A percentile compares a stretch with the other conserved stretches of the same genome.
phyloP scores from a whole-genome alignment of 2,113 vertebrate species.

The Pogonocichla stellata region DNA sequence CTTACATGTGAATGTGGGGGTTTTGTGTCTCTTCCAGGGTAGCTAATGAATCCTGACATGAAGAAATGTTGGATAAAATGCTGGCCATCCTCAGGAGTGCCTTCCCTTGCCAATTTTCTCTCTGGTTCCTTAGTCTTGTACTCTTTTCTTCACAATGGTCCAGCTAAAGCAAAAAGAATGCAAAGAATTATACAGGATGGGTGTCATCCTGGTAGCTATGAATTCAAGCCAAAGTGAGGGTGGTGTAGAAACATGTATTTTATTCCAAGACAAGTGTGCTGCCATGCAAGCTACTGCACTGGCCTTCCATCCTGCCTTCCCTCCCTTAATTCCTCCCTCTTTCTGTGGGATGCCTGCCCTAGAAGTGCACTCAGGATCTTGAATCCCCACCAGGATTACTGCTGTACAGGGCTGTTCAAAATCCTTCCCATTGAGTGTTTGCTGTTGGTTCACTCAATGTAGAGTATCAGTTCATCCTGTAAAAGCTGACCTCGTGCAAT shows the following conservation, averaged over 20 bases:
- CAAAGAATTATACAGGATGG: background rate
- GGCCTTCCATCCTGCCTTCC: background rate
- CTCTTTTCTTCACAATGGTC: background rate
- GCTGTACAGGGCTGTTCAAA: background rate
- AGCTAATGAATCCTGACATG: background rate
- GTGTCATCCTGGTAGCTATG: background rate
- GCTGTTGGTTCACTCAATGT: background rate
- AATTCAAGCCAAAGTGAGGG: background rate
- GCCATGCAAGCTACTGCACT: background rate
- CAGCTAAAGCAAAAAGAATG: background rate
- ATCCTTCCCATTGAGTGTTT: background rate
- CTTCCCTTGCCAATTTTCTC: background rate
- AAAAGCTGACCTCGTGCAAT: accelerated
- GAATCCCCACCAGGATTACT: background rate
- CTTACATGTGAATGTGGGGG: accelerated
- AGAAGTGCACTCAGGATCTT: background rate
- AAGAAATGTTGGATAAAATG: background rate
- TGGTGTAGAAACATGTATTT: background rate
- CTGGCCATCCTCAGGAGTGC: background rate
- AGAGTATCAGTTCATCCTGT: background rate
- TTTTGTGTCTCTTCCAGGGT: background rate
- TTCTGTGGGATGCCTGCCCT: background rate
- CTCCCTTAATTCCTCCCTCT: background rate
- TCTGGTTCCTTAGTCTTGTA: background rate
- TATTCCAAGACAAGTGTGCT: background rate